These are phyloP conservation scores for Acleris emargana DNA, from an alignment of 2,888 invertebrate species.

Conservation along the genomic window DNA sequence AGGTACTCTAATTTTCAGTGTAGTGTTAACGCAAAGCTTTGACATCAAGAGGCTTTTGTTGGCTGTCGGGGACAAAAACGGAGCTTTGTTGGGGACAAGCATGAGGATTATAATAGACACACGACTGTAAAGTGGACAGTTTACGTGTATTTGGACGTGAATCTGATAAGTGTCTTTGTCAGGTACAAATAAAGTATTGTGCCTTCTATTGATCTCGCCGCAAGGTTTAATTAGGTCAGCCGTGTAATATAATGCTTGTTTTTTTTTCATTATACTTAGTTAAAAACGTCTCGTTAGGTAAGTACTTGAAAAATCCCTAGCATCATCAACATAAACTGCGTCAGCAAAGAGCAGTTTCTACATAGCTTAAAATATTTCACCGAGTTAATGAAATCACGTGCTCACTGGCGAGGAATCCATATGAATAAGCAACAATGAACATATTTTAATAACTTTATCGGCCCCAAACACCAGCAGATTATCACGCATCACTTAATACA, in stretches of 20 bases:
- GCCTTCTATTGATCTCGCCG: constrained; percentile 28
- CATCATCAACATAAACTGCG: no score
- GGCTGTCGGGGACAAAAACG: constrained; percentile 66
- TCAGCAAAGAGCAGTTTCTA: no score
- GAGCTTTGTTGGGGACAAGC: constrained; percentile 64
- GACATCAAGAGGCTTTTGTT: constrained; percentile 70
- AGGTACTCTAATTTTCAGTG: constrained; percentile 80
- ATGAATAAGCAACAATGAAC: neutral
- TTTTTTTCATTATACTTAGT: neutral
- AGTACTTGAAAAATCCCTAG: no score
- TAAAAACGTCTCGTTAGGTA: no score
- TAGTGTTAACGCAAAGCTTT: constrained; percentile 80
- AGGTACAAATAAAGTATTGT: constrained; percentile 26
- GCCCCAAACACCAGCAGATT: constrained; percentile 64
- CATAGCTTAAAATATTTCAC: no score
- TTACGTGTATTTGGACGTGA: constrained; percentile 40
- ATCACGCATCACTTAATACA: constrained; percentile 69
- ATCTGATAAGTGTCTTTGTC: constrained; percentile 35
- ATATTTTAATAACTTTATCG: constrained; percentile 48
- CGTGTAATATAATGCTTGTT: neutral
- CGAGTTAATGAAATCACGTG: no score
- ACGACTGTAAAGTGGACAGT: constrained; percentile 65
- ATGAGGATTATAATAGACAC: constrained; percentile 55
- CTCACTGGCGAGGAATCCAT: no score
- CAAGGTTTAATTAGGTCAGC: constrained; percentile 30